Conservation (phyloP, 2,797 vertebrate genomes). For the Hirundo rustica region DNA sequence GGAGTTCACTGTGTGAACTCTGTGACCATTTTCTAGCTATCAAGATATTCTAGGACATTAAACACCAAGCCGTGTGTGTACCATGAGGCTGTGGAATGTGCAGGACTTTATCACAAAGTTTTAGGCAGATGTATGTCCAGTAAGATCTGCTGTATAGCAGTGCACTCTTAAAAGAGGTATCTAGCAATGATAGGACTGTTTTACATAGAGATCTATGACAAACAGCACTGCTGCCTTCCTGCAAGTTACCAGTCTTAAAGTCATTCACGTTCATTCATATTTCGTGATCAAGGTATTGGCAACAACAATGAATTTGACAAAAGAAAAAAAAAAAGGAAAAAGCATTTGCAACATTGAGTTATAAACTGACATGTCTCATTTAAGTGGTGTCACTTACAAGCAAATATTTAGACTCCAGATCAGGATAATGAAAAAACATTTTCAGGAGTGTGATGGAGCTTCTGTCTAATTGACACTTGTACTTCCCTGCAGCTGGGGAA, state of each 20-base stretch:
- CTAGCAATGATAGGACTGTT: not conserved
- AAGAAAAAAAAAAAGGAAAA: not conserved
- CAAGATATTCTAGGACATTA: not conserved
- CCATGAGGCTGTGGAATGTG: not conserved
- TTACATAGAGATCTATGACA: not conserved
- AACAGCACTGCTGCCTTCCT: not conserved
- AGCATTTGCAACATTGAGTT: not conserved
- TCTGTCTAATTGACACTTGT: slow-evolving; percentile 34
- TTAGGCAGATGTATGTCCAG: not conserved
- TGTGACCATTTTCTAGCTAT: not conserved
- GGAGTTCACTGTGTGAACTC: not conserved
- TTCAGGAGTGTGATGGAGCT: slow-evolving; percentile 26
- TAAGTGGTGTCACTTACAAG: slow-evolving; percentile 35
- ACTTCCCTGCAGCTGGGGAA: slow-evolving; percentile 9
- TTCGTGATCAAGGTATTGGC: not conserved
- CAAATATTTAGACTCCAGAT: slow-evolving; percentile 64
- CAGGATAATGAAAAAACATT: slow-evolving; percentile 57
- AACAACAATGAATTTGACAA: not conserved
- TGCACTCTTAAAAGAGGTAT: not conserved
- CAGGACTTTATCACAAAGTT: not conserved
- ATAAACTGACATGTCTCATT: slow-evolving; percentile 53
- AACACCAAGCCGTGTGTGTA: not conserved
- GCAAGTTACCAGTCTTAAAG: not conserved
- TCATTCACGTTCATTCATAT: not conserved
- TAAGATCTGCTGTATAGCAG: not conserved